Percentiles rank a stretch among this genome's conserved stretches.
phyloP scores from a whole-genome alignment of 2,113 vertebrate genomes.

The Pachypanchax playfairii region DNA sequence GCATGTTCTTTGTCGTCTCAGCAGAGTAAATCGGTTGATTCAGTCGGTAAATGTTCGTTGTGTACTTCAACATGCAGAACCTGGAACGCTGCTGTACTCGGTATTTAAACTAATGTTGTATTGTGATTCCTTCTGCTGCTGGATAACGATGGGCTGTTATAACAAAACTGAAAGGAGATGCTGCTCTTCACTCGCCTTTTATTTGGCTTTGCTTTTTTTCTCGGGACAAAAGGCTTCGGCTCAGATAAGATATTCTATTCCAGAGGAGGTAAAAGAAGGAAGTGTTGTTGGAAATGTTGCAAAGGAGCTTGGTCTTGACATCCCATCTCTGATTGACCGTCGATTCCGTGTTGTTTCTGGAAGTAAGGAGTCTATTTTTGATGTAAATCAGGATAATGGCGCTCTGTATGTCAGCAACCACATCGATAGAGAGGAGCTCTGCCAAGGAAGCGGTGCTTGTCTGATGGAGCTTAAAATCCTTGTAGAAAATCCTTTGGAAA shows the following conservation, averaged over 20 bases:
- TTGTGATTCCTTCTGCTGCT: neutral
- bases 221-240: conserved; percentile 27
- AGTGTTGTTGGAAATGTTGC: conserved; percentile 65
- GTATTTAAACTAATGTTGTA: neutral
- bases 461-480: conserved; percentile 69
- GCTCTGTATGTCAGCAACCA: conserved; percentile 65
- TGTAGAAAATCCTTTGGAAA: conserved; percentile 72
- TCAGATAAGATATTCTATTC: conserved; percentile 68
- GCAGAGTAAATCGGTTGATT: neutral
- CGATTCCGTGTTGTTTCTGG: conserved; percentile 71
- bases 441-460: conserved; percentile 51
- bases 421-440: conserved; percentile 71
- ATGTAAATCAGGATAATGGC: conserved; percentile 73
- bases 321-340: conserved; percentile 23
- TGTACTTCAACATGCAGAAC: neutral
- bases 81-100: neutral
- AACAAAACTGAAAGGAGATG: neutral
- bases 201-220: neutral
- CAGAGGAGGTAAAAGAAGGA: conserved; percentile 71
- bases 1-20: conserved; percentile 22
- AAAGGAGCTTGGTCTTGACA: conserved; percentile 75
- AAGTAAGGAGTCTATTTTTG: conserved; percentile 58
- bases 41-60: neutral
- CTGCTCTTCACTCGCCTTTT: neutral
- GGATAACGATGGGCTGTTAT: conserved; percentile 14